phyloP scores from a whole-genome alignment of 2,888 invertebrate genomes.

The Nephrotoma appendiculata region DNA sequence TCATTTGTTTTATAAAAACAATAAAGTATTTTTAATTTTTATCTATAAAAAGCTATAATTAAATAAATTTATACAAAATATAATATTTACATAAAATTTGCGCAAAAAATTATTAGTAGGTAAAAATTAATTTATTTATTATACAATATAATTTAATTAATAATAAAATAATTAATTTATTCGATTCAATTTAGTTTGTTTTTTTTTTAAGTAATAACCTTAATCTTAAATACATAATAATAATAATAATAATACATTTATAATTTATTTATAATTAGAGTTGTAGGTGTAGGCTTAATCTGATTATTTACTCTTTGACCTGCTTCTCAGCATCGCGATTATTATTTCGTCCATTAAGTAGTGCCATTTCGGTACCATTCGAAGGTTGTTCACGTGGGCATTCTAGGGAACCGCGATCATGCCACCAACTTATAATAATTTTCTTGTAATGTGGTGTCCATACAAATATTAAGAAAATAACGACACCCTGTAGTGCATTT shows the following conservation, averaged over 20 bases:
- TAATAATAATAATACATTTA: not conserved
- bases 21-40: not conserved
- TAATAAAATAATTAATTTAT: not conserved
- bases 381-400: not conserved
- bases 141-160: not conserved
- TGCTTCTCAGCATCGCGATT: not conserved
- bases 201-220: not conserved
- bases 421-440: constrained; percentile 11
- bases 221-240: not conserved
- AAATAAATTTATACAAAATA: not conserved
- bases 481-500: constrained; percentile 45
- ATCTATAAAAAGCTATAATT: not conserved
- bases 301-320: not conserved
- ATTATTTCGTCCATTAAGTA: not conserved
- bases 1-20: not conserved
- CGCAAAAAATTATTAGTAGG: not conserved
- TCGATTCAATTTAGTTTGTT: not conserved
- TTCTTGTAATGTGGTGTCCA: constrained; percentile 8
- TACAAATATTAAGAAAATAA: constrained; percentile 45
- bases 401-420: constrained; percentile 10
- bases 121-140: not conserved
- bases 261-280: not conserved
- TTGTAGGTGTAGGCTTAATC: not conserved
- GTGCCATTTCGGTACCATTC: not conserved
- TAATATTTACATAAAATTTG: not conserved